Conservation (phyloP, 2,113 vertebrate genomes). For the Excalfactoria chinensis region DNA sequence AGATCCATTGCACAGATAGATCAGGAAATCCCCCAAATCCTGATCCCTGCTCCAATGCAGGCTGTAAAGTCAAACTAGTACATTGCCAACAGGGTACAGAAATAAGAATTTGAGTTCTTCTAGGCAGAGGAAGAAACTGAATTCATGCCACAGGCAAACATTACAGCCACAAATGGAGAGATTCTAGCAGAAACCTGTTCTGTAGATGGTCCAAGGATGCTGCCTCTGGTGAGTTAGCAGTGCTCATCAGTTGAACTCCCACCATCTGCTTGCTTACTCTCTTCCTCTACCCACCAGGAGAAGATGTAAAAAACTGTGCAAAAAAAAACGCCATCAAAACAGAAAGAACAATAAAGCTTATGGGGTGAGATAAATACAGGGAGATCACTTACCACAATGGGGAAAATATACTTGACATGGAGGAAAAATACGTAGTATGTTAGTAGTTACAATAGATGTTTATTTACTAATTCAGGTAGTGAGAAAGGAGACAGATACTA, state of each 20-base stretch:
- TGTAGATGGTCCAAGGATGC: not conserved
- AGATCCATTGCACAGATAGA: not conserved
- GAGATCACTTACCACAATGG: not conserved
- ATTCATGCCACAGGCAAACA: not conserved
- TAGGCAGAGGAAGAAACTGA: not conserved
- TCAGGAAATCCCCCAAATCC: not conserved
- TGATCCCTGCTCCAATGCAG: not conserved
- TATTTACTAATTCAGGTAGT: not conserved
- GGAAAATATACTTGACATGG: not conserved
- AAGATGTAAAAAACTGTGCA: not conserved
- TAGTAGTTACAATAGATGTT: not conserved
- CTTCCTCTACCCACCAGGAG: not conserved
- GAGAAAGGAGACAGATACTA: not conserved
- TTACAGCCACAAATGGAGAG: not conserved
- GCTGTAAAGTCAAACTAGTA: not conserved
- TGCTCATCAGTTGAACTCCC: not conserved
- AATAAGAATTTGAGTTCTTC: not conserved
- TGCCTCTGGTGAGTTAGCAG: not conserved
- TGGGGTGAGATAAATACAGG: not conserved
- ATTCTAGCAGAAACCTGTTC: not conserved
- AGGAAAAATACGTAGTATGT: not conserved
- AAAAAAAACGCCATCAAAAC: not conserved
- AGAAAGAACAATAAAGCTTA: not conserved
- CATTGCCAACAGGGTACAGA: not conserved
- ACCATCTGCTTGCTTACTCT: not conserved